phyloP scores from a whole-genome alignment of 2,113 vertebrate genomes.

The Hirundichthys speculiger region DNA sequence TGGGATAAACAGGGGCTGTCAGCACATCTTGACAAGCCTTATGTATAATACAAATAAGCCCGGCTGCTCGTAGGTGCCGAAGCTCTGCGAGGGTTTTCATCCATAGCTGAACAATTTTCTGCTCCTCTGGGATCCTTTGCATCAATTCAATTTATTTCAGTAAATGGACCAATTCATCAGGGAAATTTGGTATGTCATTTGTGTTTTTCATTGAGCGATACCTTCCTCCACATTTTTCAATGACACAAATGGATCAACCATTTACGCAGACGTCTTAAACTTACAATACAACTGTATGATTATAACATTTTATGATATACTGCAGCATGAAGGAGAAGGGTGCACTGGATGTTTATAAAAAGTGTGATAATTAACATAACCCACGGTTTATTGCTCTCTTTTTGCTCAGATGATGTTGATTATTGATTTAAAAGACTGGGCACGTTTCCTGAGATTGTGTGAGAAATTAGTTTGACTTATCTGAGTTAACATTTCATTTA shows the following conservation, averaged over 20 bases:
- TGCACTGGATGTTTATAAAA: conserved; percentile 9
- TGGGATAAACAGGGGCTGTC: conserved; percentile 57
- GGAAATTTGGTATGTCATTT: conserved; percentile 72
- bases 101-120: conserved; percentile 73
- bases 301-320: conserved; percentile 14
- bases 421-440: conserved; percentile 18
- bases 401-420: conserved; percentile 22
- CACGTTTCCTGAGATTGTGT: conserved; percentile 7
- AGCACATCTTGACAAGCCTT: conserved; percentile 64
- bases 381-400: conserved; percentile 36
- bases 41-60: conserved; percentile 67
- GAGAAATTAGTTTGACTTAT: no score
- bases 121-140: conserved; percentile 72
- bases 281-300: conserved; percentile 27
- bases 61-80: conserved; percentile 45
- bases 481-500: no score
- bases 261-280: conserved; percentile 46
- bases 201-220: conserved; percentile 69
- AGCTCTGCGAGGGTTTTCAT: conserved; percentile 57
- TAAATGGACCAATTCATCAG: conserved; percentile 77
- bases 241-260: conserved; percentile 59
- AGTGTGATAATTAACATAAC: conserved; percentile 18
- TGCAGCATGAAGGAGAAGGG: conserved; percentile 8
- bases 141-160: conserved; percentile 81
- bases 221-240: conserved; percentile 41